Percentiles rank a stretch among this genome's conserved stretches.
phyloP scores from a whole-genome alignment of 2,888 invertebrate species.

The Papilio protenor region DNA sequence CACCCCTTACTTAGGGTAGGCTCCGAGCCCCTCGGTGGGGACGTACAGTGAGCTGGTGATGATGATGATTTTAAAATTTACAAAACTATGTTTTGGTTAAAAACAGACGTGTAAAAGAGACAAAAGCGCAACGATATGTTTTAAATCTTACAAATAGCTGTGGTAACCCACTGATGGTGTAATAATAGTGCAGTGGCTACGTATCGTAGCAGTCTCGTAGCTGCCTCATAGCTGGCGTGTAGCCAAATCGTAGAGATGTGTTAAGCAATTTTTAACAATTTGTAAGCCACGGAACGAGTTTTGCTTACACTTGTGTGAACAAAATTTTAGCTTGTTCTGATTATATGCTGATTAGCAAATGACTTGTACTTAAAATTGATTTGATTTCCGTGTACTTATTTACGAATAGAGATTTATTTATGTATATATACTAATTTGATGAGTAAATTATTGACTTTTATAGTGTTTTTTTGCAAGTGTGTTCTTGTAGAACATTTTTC shows the following conservation, averaged over 20 bases:
- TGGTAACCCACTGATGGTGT: slow-evolving; percentile 20
- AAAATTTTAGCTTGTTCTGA: not conserved
- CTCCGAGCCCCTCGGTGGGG: too few species aligned
- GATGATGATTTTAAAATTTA: too few species aligned
- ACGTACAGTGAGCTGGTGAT: too few species aligned
- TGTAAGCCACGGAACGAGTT: slow-evolving; percentile 5
- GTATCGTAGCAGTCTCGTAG: slow-evolving; percentile 14
- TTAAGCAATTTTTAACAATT: slow-evolving; percentile 23
- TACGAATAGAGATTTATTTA: not conserved
- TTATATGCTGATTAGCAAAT: not conserved
- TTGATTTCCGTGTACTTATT: not conserved
- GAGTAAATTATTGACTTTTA: too few species aligned
- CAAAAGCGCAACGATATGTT: not conserved
- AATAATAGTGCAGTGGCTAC: slow-evolving; percentile 22
- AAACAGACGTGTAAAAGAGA: not conserved
- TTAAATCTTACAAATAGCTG: slow-evolving; percentile 23
- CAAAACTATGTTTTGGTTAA: not conserved
- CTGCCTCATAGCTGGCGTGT: slow-evolving; percentile 24
- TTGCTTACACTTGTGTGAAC: not conserved
- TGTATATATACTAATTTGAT: too few species aligned
- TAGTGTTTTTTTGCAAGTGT: too few species aligned
- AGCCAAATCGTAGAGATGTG: slow-evolving; percentile 18
- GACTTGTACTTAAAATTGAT: not conserved
- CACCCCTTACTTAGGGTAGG: too few species aligned
- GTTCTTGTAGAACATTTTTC: not conserved